Base-by-base conservation (phyloP, 2,797 vertebrate species). In the Chiroxiphia lanceolata region DNA sequence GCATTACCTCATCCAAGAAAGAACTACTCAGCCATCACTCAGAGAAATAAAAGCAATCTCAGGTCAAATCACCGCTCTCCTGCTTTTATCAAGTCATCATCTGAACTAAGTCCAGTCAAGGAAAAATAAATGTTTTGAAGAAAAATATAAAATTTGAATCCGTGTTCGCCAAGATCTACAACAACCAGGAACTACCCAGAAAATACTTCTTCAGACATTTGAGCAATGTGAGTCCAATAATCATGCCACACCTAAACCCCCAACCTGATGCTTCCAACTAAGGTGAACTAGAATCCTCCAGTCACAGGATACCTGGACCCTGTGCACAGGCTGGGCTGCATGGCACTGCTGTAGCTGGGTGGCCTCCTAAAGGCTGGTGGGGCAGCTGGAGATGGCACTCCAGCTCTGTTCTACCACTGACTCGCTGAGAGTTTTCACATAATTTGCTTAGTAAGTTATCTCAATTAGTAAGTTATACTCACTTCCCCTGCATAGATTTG, bases 1-100 rank as follows among this genome's bases (percentile, higher is more conserved):
- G 81, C 67, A 87, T 67, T 94, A 90, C 83, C 90, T 94, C 81
- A 90, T 74, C 78, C 70, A 82, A 63, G 70, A 69, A 92, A n/a
- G 68, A 94, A 69, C 56, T 87, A 76, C 50, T 61, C n/a, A 76
- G 63, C n/a, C 54, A 79, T 76, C 59, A 40, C 31, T 92, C 67
- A 75, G 29, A 92, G 70, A 87, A 88, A 94, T 69, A 47, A 94
- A 92, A 87, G 74, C 47, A 93, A 79, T 89, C 51, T 79, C 61
- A 72, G 50, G 89, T 65, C 38, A 92, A 78, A 57, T 65, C 61
- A 76, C n/a, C 13, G 16, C 36, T 45, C n/a, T 67, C 34, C 77
- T 54, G 38, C 57, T 90, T 65, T 84, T 50, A 84, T 71, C 61
- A 84, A 81, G 17, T 64, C 38, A 68, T 19, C 38, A n/a, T 40